Base-by-base conservation (phyloP, 2,113 vertebrate genomes). In the Passer domesticus region DNA sequence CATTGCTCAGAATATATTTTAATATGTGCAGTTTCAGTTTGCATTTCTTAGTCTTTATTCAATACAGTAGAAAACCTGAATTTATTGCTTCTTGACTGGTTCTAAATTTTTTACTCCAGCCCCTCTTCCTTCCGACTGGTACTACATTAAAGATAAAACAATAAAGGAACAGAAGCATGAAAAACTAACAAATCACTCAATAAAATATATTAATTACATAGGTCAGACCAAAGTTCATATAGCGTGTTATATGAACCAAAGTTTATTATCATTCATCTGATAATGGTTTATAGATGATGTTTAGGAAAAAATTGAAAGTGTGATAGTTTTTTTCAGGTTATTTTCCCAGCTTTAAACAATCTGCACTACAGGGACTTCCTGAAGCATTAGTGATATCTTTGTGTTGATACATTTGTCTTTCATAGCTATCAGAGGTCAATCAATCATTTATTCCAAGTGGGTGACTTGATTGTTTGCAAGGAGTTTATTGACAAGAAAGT, bases 121-220 rank as follows among this genome's bases (percentile, higher is more conserved):
- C 1, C 2, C 1, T 4, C 5, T 6, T 75, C n/a, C n/a, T 31
- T 75, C 13, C 0, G 1, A 16, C 9, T 39, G 4, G 16, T 21
- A 19, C 7, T 56, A 49, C 8, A 73, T 69, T 72, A 77, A 41
- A 35, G 80, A 77, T 58, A 75, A 30, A 81, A 53, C 77, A 39
- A 70, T 37, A 82, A 79, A 73, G 55, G 10, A 44, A 46, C 2
- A 76, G 21, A 80, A 20, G 11, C 19, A 74, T 76, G n/a, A 62
- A 75, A 43, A 70, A 7, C 56, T 12, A 79, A 33, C 6, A 77
- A 78, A 67, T 35, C 24, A 27, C 9, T 76, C 17, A n/a, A 27
- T 33, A 83, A 79, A 91, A 21, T 33, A 47, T 12, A 25, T 15
- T 35, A 37, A 41, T 41, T 37, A 73, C 64, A 31, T 20, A 52